Evolutionary conservation across 2,797 vertebrate species (phyloP).

Genomic region (Apodemus agrarius): DNA sequence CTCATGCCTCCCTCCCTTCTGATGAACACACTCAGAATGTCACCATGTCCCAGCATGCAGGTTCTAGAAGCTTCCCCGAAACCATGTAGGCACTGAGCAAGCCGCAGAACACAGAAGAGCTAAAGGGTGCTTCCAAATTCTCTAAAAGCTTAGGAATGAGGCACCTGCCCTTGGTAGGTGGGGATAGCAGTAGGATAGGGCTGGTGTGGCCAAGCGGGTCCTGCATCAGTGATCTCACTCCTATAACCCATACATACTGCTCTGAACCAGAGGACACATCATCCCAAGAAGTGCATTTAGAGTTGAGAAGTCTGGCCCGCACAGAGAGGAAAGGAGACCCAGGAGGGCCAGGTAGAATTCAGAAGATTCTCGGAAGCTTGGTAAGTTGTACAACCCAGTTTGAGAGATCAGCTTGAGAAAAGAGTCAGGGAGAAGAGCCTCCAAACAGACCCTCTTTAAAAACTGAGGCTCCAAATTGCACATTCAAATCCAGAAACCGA

Average conservation of each 20-base stretch:
- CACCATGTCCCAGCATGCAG: not conserved
- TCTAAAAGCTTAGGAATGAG: not conserved
- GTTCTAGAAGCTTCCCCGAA: not conserved
- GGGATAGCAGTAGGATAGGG: not conserved
- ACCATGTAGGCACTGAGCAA: not conserved
- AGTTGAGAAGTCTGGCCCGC: not conserved
- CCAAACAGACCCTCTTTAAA: not conserved
- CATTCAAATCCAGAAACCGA: not conserved
- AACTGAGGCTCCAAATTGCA: not conserved
- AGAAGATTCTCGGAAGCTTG: not conserved
- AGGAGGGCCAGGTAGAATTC: not conserved
- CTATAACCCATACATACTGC: fast-evolving
- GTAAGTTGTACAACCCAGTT: not conserved
- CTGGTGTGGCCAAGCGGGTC: not conserved
- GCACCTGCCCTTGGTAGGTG: not conserved
- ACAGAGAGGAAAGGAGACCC: not conserved
- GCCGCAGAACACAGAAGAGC: not conserved
- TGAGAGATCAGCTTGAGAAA: not conserved
- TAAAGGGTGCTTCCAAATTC: not conserved
- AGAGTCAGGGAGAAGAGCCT: not conserved
- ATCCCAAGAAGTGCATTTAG: not conserved
- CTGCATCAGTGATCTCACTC: not conserved
- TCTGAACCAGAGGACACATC: not conserved
- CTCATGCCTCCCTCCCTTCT: not conserved
- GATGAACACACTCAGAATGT: not conserved